These are phyloP conservation scores for Odontamblyopus lacepedii DNA, from an alignment of 2,797 vertebrate species.

Conservation along the genomic window DNA sequence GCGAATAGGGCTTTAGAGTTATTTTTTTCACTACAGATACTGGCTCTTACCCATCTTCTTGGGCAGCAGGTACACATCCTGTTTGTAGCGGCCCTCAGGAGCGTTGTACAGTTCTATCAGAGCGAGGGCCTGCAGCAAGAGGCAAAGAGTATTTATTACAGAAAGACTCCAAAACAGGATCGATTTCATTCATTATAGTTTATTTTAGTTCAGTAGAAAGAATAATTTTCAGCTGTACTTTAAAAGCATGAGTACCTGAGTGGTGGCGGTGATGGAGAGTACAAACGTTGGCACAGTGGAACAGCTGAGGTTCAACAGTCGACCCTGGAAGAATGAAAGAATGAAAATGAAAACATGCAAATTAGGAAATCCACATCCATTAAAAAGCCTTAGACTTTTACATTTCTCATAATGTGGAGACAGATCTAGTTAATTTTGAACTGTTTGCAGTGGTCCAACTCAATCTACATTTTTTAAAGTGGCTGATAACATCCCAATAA, in stretches of 20 bases:
- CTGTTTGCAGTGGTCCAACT: too few relatives aligned
- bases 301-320: conserved; percentile 94
- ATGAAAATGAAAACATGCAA: neutral
- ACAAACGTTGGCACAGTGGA: conserved; percentile 98
- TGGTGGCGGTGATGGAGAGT: conserved; percentile 95
- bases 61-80: conserved; percentile 93
- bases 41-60: conserved; percentile 93
- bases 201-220: conserved; percentile 24
- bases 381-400: too few relatives aligned
- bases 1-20: too few relatives aligned
- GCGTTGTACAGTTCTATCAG: conserved; percentile 97
- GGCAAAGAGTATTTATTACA: neutral
- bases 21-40: neutral
- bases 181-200: neutral
- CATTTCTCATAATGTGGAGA: too few relatives aligned
- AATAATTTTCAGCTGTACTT: neutral
- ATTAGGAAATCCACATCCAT: too few relatives aligned
- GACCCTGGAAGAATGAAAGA: conserved; percentile 78
- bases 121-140: conserved; percentile 85
- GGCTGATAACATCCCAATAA: too few relatives aligned
- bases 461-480: too few relatives aligned
- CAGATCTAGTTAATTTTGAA: too few relatives aligned
- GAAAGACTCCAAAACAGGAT: neutral
- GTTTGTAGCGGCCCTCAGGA: conserved; percentile 94
- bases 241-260: conserved; percentile 75